Evolutionary conservation across 2,888 invertebrate species (phyloP).

Genomic region (Polylopha cassiicola): DNA sequence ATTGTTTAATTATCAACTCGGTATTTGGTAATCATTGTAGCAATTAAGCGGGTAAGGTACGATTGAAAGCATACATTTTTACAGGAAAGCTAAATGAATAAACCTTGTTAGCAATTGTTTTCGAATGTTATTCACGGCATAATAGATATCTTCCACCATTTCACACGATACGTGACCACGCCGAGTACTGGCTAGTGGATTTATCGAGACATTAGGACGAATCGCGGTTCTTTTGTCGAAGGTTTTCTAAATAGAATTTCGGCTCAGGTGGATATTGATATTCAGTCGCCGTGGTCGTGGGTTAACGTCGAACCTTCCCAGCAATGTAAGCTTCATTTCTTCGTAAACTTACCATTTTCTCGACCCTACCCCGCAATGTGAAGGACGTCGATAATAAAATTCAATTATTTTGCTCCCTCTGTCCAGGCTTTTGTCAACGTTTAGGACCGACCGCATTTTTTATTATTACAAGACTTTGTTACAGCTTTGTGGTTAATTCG

Average conservation of each 20-base stretch:
- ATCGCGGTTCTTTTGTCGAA: conserved; percentile 34
- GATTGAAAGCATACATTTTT: too few relatives aligned
- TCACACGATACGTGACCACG: conserved; percentile 9
- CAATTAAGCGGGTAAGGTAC: too few relatives aligned
- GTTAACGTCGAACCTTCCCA: conserved; percentile 37
- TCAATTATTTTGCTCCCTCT: conserved; percentile 45
- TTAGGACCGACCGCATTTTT: conserved; percentile 33
- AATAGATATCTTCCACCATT: conserved; percentile 11
- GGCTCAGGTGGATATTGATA: conserved; percentile 47
- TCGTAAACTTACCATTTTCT: conserved; percentile 33
- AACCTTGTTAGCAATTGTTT: too few relatives aligned
- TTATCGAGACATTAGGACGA: conserved; percentile 33
- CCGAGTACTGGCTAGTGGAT: conserved; percentile 27
- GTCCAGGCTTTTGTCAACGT: conserved; percentile 27
- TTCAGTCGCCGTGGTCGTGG: conserved; percentile 38
- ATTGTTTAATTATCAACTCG: too few relatives aligned
- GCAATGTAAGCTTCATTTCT: conserved; percentile 39
- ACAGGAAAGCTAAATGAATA: too few relatives aligned
- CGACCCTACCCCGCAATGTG: conserved; percentile 40
- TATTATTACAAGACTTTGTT: conserved; percentile 35
- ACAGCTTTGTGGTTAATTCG: conserved; percentile 33
- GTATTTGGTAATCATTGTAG: too few relatives aligned
- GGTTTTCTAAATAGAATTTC: conserved; percentile 35
- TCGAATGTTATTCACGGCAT: too few relatives aligned
- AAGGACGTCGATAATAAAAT: conserved; percentile 45